Percentiles rank a stretch among this genome's conserved stretches.
phyloP scores from a whole-genome alignment of 2,888 invertebrate genomes.

The Melanostoma mellinum region DNA sequence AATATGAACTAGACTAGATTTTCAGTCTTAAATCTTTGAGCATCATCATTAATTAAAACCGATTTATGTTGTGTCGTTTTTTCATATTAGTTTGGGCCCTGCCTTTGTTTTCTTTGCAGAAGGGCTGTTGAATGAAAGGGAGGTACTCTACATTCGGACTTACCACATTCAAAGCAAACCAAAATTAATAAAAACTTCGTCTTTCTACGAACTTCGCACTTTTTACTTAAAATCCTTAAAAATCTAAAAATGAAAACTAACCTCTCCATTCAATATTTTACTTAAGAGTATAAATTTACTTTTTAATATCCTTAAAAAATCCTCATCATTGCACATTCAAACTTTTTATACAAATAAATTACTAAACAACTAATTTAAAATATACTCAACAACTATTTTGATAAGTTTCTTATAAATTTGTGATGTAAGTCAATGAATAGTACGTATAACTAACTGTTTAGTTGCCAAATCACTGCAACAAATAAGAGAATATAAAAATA shows the following conservation, averaged over 20 bases:
- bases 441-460: conserved; percentile 34
- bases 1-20: no score
- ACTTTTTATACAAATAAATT: conserved; percentile 71
- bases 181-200: conserved; percentile 3
- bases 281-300: conserved; percentile 30
- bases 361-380: conserved; percentile 58
- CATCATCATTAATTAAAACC: no score
- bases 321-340: conserved; percentile 41
- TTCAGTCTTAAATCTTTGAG: no score
- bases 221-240: background rate
- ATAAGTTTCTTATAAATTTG: conserved; percentile 42
- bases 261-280: conserved; percentile 6
- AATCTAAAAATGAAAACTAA: conserved; percentile 23
- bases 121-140: no score
- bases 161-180: no score
- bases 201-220: no score
- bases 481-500: no score
- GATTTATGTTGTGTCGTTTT: no score
- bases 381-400: conserved; percentile 39
- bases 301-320: conserved; percentile 47
- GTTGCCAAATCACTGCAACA: background rate
- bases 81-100: no score
- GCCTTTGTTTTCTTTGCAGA: background rate
- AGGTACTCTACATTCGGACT: no score
- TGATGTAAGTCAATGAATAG: conserved; percentile 65